These are phyloP conservation scores for Corbicula japonica DNA, from an alignment of 2,888 invertebrate genomes.

Conservation along the genomic window DNA sequence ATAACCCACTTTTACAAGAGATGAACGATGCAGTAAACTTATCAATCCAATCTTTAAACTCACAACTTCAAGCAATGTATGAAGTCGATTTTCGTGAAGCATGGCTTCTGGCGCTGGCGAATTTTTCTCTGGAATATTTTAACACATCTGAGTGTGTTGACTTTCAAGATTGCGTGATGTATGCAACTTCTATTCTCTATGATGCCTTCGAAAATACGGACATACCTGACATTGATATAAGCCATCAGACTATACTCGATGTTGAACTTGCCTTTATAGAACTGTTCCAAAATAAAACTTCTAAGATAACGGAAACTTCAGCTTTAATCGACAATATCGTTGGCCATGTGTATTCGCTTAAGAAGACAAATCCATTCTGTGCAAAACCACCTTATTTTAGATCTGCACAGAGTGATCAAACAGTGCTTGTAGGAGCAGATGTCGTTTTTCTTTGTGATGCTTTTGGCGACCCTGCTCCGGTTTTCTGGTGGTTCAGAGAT, in stretches of 20 bases:
- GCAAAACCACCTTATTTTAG: constrained; percentile 32
- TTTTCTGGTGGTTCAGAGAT: constrained; percentile 45
- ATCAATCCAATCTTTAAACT: constrained; percentile 9
- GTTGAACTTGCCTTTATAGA: constrained; percentile 30
- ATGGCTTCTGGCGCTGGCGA: constrained; percentile 46
- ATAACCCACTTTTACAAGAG: background rate
- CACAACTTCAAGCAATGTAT: constrained; percentile 14
- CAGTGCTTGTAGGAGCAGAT: constrained; percentile 13
- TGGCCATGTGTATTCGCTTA: constrained; percentile 5
- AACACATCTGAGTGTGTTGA: constrained; percentile 35
- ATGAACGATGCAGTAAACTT: constrained; percentile 6
- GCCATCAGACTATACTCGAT: constrained; percentile 1
- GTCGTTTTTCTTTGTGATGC: constrained; percentile 26
- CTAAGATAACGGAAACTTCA: constrained; percentile 1
- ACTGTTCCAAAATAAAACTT: constrained; percentile 34
- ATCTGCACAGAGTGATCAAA: constrained; percentile 10
- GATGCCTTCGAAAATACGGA: constrained; percentile 28
- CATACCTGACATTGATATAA: constrained; percentile 26
- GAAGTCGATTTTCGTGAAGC: constrained; percentile 17
- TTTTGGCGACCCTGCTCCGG: constrained; percentile 37
- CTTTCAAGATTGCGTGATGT: constrained; percentile 41
- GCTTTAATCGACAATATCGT: background rate
- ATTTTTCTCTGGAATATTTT: constrained; percentile 21
- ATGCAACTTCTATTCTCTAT: constrained; percentile 33
- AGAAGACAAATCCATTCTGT: constrained; percentile 41